Conservation (phyloP, 2,113 vertebrate species). For the Phyllostomus hastatus region DNA sequence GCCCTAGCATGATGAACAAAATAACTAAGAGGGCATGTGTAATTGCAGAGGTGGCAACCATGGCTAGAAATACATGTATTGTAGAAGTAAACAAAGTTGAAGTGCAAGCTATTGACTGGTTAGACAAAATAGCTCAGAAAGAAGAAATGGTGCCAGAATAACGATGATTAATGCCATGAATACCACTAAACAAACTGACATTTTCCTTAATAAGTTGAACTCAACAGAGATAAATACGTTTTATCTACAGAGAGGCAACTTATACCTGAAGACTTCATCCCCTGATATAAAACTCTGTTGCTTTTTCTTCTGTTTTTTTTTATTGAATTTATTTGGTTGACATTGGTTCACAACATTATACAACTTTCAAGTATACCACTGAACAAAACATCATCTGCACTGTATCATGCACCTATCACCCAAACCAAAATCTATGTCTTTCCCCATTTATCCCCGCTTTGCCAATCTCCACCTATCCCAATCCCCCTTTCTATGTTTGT, state of each 20-base stretch:
- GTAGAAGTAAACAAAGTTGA: not conserved
- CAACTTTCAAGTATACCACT: not conserved
- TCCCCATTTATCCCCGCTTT: not conserved
- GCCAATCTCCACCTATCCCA: not conserved
- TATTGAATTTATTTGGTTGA: not conserved
- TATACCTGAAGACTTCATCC: not conserved
- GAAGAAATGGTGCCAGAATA: not conserved
- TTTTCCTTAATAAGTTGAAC: not conserved
- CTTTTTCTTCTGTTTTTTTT: not conserved
- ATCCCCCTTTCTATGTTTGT: not conserved
- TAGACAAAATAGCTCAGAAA: not conserved
- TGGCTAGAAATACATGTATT: accelerated
- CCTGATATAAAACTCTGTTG: not conserved
- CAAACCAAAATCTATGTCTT: not conserved
- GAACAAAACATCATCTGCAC: not conserved
- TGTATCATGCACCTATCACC: not conserved
- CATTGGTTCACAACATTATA: not conserved
- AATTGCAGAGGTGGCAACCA: not conserved
- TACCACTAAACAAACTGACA: not conserved
- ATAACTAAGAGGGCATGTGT: not conserved
- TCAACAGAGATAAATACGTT: not conserved
- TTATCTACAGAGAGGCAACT: not conserved
- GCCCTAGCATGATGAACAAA: not conserved
- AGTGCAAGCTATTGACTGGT: not conserved
- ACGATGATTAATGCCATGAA: not conserved